A percentile compares a stretch with the other conserved stretches of the same genome.
phyloP scores from a whole-genome alignment of 2,113 vertebrate genomes.

The Alligator mississippiensis region DNA sequence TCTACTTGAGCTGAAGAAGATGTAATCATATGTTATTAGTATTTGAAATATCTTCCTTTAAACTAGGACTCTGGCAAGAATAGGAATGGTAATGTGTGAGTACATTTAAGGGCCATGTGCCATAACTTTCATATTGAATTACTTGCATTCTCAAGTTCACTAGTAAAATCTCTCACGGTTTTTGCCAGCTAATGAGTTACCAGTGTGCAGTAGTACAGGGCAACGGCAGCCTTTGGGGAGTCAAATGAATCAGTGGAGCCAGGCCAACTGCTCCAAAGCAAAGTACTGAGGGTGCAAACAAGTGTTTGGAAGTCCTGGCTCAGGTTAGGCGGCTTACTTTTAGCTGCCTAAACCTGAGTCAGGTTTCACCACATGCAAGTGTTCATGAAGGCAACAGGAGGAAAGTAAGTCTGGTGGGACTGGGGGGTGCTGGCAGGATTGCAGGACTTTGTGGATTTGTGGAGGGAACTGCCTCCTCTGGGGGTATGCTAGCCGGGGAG shows the following conservation, averaged over 20 bases:
- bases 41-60: background rate
- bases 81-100: background rate
- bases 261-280: background rate
- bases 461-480: too few relatives aligned
- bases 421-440: too few relatives aligned
- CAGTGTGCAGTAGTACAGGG: background rate
- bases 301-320: too few relatives aligned
- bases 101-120: background rate
- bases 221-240: background rate
- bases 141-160: background rate
- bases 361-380: too few relatives aligned
- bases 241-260: background rate
- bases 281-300: background rate
- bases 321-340: too few relatives aligned
- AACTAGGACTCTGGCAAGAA: background rate
- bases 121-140: background rate
- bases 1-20: background rate
- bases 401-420: too few relatives aligned
- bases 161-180: background rate
- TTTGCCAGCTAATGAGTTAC: background rate
- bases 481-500: too few relatives aligned
- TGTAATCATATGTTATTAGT: background rate
- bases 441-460: too few relatives aligned
- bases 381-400: too few relatives aligned
- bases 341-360: too few relatives aligned